Evolutionary conservation across 2,888 invertebrate genomes (phyloP), one percentile per base, ranked within the genome.

Genomic region (Pandemis corylana): DNA sequence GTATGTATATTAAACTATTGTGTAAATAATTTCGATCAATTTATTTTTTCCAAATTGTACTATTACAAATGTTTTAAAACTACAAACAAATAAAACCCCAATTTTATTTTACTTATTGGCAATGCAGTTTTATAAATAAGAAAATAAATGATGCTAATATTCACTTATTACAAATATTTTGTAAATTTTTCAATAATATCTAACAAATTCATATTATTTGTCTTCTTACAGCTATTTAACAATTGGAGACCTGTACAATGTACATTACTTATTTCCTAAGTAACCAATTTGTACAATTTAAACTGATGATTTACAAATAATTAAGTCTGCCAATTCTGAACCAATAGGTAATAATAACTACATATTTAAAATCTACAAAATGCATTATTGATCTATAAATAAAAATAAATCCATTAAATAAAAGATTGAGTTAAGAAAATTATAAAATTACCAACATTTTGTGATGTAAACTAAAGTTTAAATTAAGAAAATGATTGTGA

Each of bases 41-140:
- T 84, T 83, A 82, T 83, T 81, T 75, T 77, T 78, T 83, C 81
- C 79, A 83, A 84, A 82, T 83, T 80, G 82, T 81, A 83, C 84
- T 80, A 80, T 80, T 85, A 81, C 82, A 82, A 56, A 56, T 70
- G 63, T 71, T 80, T 80, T 76, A 67, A 69, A 76, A 69, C 72
- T 86, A 85, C 84, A 86, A 88, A 85, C 84, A 86, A 88, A 87
- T 86, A 86, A 89, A 88, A 83, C 83, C 87, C 88, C 85, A 83
- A 83, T 83, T 84, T 75, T 82, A 82, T 46, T 53, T 70, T 77
- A 80, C 75, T 78, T 78, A 89, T 89, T 89, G 87, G 89, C 88
- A 87, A 88, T 87, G 85, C 81, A 88, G 84, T 84, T 81, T 84
- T 85, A 84, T 85, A 86, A 80, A 82, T 72, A 69, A 76, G 51